These are phyloP conservation scores for Crotophaga sulcirostris DNA, from an alignment of 2,113 vertebrate species.

Conservation along the genomic window DNA sequence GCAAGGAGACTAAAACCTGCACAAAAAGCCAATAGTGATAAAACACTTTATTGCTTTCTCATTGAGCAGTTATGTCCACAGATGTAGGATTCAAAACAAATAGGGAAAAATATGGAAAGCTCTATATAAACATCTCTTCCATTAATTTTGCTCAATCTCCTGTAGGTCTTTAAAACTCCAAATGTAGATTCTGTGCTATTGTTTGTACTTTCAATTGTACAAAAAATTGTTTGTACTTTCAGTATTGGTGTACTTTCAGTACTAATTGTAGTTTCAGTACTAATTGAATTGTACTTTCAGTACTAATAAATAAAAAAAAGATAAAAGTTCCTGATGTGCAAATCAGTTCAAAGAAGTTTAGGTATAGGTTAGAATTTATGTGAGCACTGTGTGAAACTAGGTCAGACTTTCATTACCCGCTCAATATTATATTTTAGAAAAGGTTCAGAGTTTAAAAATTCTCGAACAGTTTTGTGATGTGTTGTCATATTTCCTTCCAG, in stretches of 20 bases:
- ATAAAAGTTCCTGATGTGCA: not conserved
- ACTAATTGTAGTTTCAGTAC: no score
- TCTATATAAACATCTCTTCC: not conserved
- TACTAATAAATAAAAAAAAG: not conserved
- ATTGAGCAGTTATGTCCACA: not conserved
- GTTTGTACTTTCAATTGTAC: no score
- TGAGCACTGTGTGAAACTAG: not conserved
- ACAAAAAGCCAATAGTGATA: not conserved
- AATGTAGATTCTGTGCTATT: not conserved
- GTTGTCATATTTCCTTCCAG: not conserved
- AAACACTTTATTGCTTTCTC: not conserved
- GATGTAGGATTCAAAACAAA: not conserved
- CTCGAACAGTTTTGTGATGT: not conserved
- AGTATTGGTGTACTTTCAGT: no score
- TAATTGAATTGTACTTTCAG: no score
- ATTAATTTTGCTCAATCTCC: not conserved
- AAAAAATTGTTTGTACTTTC: no score
- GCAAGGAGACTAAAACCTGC: not conserved
- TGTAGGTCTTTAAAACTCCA: not conserved
- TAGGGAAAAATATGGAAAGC: not conserved
- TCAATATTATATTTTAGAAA: not conserved
- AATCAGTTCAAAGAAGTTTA: not conserved
- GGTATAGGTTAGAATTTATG: not conserved
- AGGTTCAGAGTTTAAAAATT: not conserved
- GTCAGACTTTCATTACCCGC: not conserved